Base-by-base conservation (phyloP, 2,888 invertebrate species). In the Didymodactylos carnosus region DNA sequence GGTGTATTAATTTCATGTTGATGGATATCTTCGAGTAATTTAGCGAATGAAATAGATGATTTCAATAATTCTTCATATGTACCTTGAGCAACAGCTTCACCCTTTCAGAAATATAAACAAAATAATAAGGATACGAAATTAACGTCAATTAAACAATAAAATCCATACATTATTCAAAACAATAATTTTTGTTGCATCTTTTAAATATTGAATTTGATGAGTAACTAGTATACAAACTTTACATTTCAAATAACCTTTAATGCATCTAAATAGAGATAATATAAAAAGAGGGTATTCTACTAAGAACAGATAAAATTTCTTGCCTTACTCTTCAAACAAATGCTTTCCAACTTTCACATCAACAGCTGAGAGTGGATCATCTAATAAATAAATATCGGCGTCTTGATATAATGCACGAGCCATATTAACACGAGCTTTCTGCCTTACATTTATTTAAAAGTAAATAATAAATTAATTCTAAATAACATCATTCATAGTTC, bases 321-420 rank as follows among this genome's bases (percentile, higher is more conserved):
- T 3, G 16, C 1, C 23, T 76, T 76, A 90, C 81, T 89, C 87
- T 70, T 92, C 90, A 83, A 93, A 94, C 78, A 94, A 86, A 82
- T 91, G 90, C 6, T 90, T 88, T 1, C 92, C 91, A 1, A 94
- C 93, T 81, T 91, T 90, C 0, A 92, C 88, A 84, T 94, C 94
- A 19, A 94, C 93, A 0, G 93, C 93, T 76, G 91, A 90, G 46
- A 94, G 85, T 0, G 93, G 77, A 62, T 62, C 62, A 62, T 62
- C 62, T 3, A 62, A 11, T 1, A 62, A 35, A 62, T 62, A 62
- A 25, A 93, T 89, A 78, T 91, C 91, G 0, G 90, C 89, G 77
- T 88, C 86, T 78, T 87, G 62, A 91, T 85, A 62, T 2, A 62
- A n/a, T 62, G 62, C 62, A n/a, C 62, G 62, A 8, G 62, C 62